A percentile compares a stretch with the other conserved stretches of the same genome.
Conservation (phyloP, 2,113 vertebrate species). For the Carollia perspicillata region DNA sequence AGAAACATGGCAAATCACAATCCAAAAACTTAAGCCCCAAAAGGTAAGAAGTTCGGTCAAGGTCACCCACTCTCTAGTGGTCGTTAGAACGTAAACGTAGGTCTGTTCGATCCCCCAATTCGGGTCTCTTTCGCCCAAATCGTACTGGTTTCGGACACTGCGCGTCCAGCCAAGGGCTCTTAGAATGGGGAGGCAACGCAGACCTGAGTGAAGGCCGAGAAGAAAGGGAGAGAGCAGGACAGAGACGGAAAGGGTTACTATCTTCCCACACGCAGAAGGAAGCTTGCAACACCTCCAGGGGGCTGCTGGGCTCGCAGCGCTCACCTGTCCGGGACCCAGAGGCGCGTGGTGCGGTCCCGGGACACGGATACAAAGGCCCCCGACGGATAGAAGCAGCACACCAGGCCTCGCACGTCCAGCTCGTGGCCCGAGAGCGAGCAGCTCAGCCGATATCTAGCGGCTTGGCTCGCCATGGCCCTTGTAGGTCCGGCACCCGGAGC, state of each 20-base stretch:
- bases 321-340: constrained; percentile 93
- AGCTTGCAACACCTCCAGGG: not conserved
- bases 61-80: not conserved
- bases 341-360: constrained; percentile 92
- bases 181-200: not conserved
- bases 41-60: not conserved
- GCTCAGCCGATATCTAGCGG: constrained; percentile 87
- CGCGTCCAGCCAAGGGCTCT: not conserved
- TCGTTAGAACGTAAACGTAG: not conserved
- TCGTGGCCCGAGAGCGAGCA: constrained; percentile 92
- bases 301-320: not conserved
- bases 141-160: not conserved
- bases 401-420: constrained; percentile 93
- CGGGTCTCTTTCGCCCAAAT: not conserved
- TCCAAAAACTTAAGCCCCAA: not conserved
- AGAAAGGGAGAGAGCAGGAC: too few relatives aligned
- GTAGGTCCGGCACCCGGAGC: not conserved
- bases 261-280: not conserved
- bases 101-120: not conserved
- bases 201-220: not conserved
- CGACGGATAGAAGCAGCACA: constrained; percentile 82
- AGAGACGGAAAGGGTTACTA: not conserved
- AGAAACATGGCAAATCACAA: not conserved
- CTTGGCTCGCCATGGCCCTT: constrained; percentile 77
- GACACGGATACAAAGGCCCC: constrained; percentile 95